Base-by-base conservation (phyloP, 2,888 invertebrate species). In the Cephus spinipes region DNA sequence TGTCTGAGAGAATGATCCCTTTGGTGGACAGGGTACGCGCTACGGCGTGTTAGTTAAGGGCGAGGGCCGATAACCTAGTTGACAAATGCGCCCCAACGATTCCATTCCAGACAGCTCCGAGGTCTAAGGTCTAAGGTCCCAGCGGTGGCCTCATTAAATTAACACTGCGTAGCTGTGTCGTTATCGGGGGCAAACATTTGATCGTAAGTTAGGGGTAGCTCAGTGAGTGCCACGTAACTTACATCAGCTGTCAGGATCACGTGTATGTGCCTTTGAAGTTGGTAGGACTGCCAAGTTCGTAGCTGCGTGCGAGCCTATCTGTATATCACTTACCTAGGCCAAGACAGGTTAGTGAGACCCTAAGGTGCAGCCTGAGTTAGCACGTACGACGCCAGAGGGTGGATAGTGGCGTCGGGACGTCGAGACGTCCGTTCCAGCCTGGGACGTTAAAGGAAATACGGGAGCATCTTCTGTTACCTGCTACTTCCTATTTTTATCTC, bases 321-420 rank as follows among this genome's bases (percentile, higher is more conserved):
- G 86, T 87, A 85, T 83, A 85, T 84, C 85, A 85, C 83, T 85
- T 85, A 84, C 83, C 81, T 82, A 80, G 83, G 80, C 79, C 80
- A 81, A 71, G 71, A 71, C 71, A 71, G 55, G 55, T 55, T 55
- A 55, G 55, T 0, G 31, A 71, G 71, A 15, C 12, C 71, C 71
- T 71, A 55, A 23, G 55, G 55, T 55, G 55, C 55, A 55, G 55
- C 55, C 9, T 23, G 55, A 55, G 55, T 55, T 55, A 55, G 55
- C 55, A 55, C 55, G 55, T 55, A 55, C 55, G 55, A 55, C 55
- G 55, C 23, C 55, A 55, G 55, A 55, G 23, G 55, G 55, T 55
- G 55, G 23, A 55, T 55, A 23, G 15, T 40, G 40, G 40, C 40
- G 40, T 40, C 40, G 15, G 15, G 40, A 30, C 69, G 69, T 69